A percentile compares a stretch with the other conserved stretches of the same genome.
Evolutionary conservation across 2,888 invertebrate species (phyloP).

Genomic region (Acleris laterana): DNA sequence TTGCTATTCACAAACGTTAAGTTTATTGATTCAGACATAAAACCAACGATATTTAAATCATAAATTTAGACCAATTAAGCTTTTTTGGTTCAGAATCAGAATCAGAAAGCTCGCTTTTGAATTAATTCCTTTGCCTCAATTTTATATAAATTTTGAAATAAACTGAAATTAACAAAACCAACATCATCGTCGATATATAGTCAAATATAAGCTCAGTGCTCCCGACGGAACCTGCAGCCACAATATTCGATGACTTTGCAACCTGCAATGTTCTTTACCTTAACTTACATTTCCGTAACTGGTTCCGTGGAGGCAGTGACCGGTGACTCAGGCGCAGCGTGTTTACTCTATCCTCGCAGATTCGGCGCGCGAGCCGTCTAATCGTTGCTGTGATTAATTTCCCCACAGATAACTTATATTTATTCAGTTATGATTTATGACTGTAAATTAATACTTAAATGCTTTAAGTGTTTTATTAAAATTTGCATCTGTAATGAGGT

Average conservation of each 20-base stretch:
- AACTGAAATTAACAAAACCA: too few species aligned
- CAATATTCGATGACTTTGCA: conserved; percentile 32
- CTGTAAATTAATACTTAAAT: conserved; percentile 28
- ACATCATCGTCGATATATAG: too few species aligned
- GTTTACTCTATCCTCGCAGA: conserved; percentile 57
- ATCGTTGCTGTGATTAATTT: conserved; percentile 28
- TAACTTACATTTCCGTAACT: conserved; percentile 55
- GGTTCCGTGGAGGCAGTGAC: conserved; percentile 68
- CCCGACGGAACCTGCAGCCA: conserved; percentile 3
- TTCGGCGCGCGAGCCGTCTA: conserved; percentile 18
- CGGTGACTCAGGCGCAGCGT: conserved; percentile 62
- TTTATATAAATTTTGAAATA: too few species aligned
- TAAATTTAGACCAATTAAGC: too few species aligned
- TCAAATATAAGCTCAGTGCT: not conserved
- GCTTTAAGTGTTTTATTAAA: conserved; percentile 30
- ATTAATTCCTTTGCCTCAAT: too few species aligned
- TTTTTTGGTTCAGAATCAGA: too few species aligned
- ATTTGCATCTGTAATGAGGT: conserved; percentile 23
- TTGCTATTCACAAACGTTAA: too few species aligned
- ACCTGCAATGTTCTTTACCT: conserved; percentile 50
- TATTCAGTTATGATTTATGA: conserved; percentile 24
- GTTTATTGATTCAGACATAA: too few species aligned
- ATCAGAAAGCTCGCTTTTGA: too few species aligned
- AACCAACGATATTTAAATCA: too few species aligned
- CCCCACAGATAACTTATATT: conserved; percentile 22